Evolutionary conservation across 2,113 vertebrate species (phyloP), one percentile per base, ranked within the genome.

Genomic region (Dasyprocta punctata): DNA sequence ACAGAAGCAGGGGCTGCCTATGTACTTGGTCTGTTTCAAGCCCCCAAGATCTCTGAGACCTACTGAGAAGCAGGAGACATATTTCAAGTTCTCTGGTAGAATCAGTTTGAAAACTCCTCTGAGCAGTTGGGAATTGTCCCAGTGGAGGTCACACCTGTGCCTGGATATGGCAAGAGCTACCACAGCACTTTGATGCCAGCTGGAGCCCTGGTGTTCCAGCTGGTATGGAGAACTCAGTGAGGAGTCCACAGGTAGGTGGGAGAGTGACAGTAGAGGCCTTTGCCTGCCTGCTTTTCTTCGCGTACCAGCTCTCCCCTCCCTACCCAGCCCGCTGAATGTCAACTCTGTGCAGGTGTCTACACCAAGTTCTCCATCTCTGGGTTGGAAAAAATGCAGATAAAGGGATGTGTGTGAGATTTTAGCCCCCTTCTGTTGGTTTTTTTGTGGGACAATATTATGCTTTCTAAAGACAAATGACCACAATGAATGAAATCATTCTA

Each of bases 141-240:
- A 86, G 77, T 47, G 78, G 91, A 97, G 93, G 89, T 94, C 93
- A 93, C 92, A 98, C 93, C 93, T 97, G 97, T 93, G 92, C 84
- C 75, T 67, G 83, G 80, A 47, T 90, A 61, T 56, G 58, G 78
- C 63, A 52, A 86, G 82, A 61, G 86, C 92, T 94, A 61, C 93
- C 91, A 52, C 60, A 93, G 95, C 96, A 97, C 83, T 97, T 96
- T 94, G 49, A 38, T 89, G 86, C 86, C 92, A 92, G 95, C 89
- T 97, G 96, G 89, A 97, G 93, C 61, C 67, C 82, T 94, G 49
- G 58, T 80, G 49, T 94, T 97, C 71, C 91, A 97, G 95, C 95
- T 97, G 86, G 80, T 96, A 36, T 94, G 86, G 90, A 88, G 58
- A 94, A 83, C 44, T 63, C 89, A 82, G 58, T 17, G 17, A 41